Evolutionary conservation across 2,797 vertebrate genomes (phyloP), one percentile per base, ranked within the genome.

Genomic region (Cynopterus sphinx): DNA sequence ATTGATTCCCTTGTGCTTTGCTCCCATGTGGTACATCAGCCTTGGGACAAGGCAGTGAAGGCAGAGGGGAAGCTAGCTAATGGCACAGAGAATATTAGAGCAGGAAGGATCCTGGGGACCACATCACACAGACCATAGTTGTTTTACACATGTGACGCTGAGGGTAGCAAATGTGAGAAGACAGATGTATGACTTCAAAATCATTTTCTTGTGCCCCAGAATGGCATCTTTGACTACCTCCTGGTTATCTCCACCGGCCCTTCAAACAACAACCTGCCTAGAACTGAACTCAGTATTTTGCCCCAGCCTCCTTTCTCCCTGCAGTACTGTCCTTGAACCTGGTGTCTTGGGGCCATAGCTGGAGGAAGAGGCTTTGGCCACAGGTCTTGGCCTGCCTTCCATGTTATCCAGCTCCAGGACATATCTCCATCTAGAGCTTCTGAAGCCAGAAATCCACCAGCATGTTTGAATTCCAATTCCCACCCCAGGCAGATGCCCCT

Each of bases 51-150:
- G 83, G 43, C 4, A 4, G 19, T 1, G 51, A 71, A 11, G 8
- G 55, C 1, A 6, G 28, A 22, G 36, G 51, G 22, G 55, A 65
- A 8, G 19, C n/a, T 51, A 2, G 46, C 22, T 71, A 4, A 22
- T 0, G 31, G 74, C n/a, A 9, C 16, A 36, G 70, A 70, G 55
- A 39, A 2, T 0, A 9, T 1, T 2, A 51, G 67, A 49, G 21
- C 21, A 61, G 57, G 49, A 82, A 49, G 63, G 24, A n/a, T 9
- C 17, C 61, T 53, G 0, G 36, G 3, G 49, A 6, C 61, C 57
- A 5, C 31, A 2, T 31, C 8, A 2, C 36, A 7, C 6, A 55
- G 67, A 11, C 15, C 2, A 7, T 1, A 2, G 8, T 17, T 46
- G 15, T 10, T 55, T 33, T 6, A 36, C 4, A 22, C 8, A 9